Evolutionary conservation across 2,113 vertebrate genomes (phyloP), one percentile per base, ranked within the genome.

Genomic region (Pedetes capensis): DNA sequence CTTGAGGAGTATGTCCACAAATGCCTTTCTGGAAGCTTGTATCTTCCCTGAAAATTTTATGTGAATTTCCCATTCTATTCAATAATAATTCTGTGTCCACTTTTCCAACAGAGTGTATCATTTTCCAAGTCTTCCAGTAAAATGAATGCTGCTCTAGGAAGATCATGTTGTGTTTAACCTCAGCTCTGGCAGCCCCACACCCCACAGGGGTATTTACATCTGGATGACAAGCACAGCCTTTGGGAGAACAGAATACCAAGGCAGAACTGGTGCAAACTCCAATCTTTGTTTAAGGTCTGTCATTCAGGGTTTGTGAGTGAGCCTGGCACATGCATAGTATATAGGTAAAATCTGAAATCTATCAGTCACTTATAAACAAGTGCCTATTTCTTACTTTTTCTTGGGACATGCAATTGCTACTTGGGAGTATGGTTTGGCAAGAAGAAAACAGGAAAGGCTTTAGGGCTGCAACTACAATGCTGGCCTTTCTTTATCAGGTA

Each of bases 401-500:
- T 25, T 78, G 57, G 66, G 34, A 57, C 27, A 55, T 18, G 4
- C 3, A 23, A 6, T 71, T 72, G 42, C 6, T 44, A 49, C 55
- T 71, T 80, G 22, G 69, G 47, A 32, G 9, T 25, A 71, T 8
- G 55, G 39, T 1, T 22, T 84, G 39, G 25, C 39, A 39, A 86
- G 47, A 74, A 47, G 59, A 61, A 37, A 88, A 20, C 1, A 23
- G 17, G n/a, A n/a, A 39, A 16, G 29, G 47, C 25, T 25, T 42
- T n/a, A 74, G 59, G 69, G 44, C 17, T 80, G 13, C 27, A 83
- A 39, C 29, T 42, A 29, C 79, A 90, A 76, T 17, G 75, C 42
- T 61, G 47, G 71, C 94, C 79, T 93, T 12, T 95, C 79, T 87
- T 94, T 63, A 80, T 44, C 32, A 51, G 14, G 84, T 90, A 23